Conservation (phyloP, 2,797 vertebrate species). For the Platyrinchus mystaceus region DNA sequence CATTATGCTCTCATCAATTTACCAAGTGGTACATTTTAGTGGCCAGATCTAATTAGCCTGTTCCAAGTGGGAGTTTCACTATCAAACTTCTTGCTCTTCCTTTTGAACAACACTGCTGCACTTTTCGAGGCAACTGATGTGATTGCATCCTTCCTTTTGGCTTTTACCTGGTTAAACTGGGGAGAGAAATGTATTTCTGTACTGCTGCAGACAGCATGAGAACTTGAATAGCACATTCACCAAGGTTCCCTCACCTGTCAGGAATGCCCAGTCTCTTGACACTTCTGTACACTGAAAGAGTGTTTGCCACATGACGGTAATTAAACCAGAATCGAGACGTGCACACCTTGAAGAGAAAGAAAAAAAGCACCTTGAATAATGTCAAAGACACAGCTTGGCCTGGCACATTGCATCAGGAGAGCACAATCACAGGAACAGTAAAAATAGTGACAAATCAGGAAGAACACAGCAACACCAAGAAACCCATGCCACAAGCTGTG, state of each 20-base stretch:
- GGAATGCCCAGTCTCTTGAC: constrained; percentile 97
- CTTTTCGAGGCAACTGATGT: background rate
- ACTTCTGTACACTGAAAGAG: constrained; percentile 94
- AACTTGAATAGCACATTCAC: background rate
- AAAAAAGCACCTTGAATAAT: background rate
- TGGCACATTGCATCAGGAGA: background rate
- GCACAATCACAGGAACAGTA: background rate
- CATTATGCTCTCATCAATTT: background rate
- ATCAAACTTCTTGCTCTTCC: background rate
- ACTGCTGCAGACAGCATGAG: background rate
- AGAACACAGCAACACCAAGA: background rate
- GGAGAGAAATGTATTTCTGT: background rate
- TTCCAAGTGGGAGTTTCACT: background rate
- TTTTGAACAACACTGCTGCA: background rate
- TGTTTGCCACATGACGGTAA: constrained; percentile 97
- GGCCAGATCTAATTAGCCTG: background rate
- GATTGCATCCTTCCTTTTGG: background rate
- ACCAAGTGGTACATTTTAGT: background rate
- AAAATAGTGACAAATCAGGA: background rate
- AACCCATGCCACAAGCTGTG: background rate
- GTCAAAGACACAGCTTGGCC: background rate
- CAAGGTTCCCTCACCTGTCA: constrained; percentile 86
- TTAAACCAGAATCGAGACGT: constrained; percentile 99
- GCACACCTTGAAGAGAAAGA: constrained; percentile 82
- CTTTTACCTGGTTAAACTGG: background rate